Evolutionary conservation across 2,888 invertebrate genomes (phyloP).

Genomic region (Nephrotoma guestfalica): DNA sequence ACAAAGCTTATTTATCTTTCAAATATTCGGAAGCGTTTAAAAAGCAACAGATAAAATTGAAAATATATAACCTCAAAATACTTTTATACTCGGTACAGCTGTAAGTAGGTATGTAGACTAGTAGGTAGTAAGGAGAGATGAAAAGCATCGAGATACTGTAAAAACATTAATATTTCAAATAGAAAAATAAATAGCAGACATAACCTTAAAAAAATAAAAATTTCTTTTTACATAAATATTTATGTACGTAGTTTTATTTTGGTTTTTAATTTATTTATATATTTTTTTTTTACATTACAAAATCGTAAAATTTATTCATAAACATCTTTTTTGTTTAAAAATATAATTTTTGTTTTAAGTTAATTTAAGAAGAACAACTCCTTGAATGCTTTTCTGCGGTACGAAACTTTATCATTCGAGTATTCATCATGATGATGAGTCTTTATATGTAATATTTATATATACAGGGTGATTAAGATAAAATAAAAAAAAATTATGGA

Average conservation of each 20-base stretch:
- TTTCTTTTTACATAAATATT: background rate
- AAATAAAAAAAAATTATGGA: no score
- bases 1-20: background rate
- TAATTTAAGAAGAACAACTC: background rate
- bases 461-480: background rate
- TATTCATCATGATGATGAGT: background rate
- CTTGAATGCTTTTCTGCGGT: background rate
- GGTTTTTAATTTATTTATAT: background rate
- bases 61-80: background rate
- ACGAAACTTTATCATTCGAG: background rate
- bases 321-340: background rate
- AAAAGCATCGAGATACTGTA: background rate
- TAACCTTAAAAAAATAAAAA: background rate
- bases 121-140: background rate
- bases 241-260: background rate
- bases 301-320: background rate
- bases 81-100: background rate
- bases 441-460: no score
- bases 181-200: background rate
- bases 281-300: background rate
- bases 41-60: background rate
- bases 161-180: background rate
- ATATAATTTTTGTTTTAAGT: background rate
- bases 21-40: background rate
- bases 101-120: no score